These are phyloP conservation scores for Ptychodera flava DNA, from an alignment of 35 echinoderm and acorn worm genomes.

Conservation along the genomic window DNA sequence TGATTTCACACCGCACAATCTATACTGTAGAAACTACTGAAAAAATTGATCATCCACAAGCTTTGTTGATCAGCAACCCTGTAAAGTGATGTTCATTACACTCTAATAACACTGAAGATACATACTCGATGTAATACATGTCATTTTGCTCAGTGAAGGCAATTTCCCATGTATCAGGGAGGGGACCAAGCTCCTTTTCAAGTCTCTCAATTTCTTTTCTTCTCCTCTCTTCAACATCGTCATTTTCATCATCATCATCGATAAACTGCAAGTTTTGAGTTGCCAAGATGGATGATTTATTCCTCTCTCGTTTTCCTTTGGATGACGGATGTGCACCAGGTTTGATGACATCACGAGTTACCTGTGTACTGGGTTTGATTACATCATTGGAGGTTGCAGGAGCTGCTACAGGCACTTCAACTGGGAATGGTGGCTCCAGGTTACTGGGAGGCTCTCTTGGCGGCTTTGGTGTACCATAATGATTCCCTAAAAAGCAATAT, in stretches of 20 bases:
- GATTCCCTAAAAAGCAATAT: conserved; percentile 62
- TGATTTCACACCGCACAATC: too few relatives aligned
- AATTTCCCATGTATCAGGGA: conserved; percentile 74
- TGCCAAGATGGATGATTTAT: conserved; percentile 92
- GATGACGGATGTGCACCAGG: conserved; percentile 82
- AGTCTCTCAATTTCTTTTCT: conserved; percentile 50
- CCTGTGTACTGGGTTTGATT: neutral
- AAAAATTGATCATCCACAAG: too few relatives aligned
- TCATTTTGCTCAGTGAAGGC: conserved; percentile 96
- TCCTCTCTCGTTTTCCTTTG: conserved; percentile 78
- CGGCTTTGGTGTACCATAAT: conserved; percentile 96
- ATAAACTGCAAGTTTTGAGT: conserved; percentile 65
- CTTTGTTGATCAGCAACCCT: too few relatives aligned
- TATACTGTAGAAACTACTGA: too few relatives aligned
- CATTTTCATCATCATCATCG: conserved; percentile 35
- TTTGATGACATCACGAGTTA: neutral
- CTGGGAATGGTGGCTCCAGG: neutral
- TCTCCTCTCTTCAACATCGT: conserved; percentile 48
- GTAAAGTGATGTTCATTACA: too few relatives aligned
- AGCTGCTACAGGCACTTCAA: too few relatives aligned
- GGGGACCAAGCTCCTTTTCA: conserved; percentile 54
- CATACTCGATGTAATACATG: conserved; percentile 98
- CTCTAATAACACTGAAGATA: conserved; percentile 19
- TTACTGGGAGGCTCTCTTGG: conserved; percentile 53
- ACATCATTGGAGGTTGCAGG: too few relatives aligned